These are phyloP conservation scores for Galerucella calmariensis DNA, from an alignment of 2,888 invertebrate genomes.

Conservation along the genomic window DNA sequence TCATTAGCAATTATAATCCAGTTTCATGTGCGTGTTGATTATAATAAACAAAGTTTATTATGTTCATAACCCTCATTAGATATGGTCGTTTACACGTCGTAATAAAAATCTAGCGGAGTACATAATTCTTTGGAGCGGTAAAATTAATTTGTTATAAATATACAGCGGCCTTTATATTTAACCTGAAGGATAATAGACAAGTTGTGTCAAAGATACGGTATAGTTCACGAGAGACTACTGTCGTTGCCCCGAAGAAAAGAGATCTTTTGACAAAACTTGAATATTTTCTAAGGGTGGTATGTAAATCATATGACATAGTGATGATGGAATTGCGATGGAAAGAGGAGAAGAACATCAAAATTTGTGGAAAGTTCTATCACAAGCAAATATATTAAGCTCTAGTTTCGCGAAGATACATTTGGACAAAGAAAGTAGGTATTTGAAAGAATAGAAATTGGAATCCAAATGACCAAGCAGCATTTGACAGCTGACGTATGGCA, in stretches of 20 bases:
- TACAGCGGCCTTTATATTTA: not conserved
- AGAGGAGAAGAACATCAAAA: no score
- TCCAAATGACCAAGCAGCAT: no score
- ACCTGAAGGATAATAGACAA: not conserved
- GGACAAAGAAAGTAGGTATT: no score
- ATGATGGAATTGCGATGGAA: no score
- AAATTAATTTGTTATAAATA: not conserved
- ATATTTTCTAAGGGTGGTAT: no score
- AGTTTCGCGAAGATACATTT: no score
- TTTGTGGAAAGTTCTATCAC: no score
- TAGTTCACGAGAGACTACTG: not conserved
- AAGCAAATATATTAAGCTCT: no score
- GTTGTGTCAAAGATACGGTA: not conserved
- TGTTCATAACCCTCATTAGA: not conserved
- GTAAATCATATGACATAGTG: no score
- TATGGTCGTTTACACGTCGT: not conserved
- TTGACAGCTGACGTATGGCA: no score
- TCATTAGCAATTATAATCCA: not conserved
- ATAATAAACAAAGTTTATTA: not conserved
- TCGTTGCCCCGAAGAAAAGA: not conserved
- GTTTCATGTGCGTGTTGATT: not conserved
- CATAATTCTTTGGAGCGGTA: not conserved
- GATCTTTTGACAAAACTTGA: no score
- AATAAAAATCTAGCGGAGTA: not conserved
- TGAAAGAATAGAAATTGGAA: no score